Evolutionary conservation across 2,113 vertebrate genomes (phyloP).

Genomic region (Xenopus borealis): DNA sequence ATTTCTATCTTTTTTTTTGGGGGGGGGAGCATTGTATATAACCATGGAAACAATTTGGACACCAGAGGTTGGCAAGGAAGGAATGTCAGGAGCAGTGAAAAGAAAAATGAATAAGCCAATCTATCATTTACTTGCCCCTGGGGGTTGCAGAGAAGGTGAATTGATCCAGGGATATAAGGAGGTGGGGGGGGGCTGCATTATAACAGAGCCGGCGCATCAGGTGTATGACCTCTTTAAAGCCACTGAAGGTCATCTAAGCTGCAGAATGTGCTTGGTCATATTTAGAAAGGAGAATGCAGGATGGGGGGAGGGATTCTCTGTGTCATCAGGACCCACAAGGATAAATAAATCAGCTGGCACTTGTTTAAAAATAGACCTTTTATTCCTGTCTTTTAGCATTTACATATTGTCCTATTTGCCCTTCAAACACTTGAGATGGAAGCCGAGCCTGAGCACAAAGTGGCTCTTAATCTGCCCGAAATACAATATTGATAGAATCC

Average conservation of each 20-base stretch:
- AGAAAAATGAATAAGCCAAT: neutral
- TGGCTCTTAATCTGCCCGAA: no score
- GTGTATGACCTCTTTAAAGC: neutral
- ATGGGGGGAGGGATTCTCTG: neutral
- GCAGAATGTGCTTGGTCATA: conserved; percentile 3
- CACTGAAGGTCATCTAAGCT: conserved; percentile 17
- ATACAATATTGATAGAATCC: no score
- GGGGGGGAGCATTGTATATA: no score
- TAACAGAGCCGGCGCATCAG: conserved; percentile 18
- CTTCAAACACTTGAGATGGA: conserved; percentile 1
- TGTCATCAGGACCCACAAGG: conserved; percentile 25
- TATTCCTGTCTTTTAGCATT: conserved; percentile 14
- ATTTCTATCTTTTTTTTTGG: no score
- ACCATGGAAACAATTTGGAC: no score
- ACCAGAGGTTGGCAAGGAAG: no score
- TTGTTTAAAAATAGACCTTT: conserved; percentile 36
- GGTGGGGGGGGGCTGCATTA: neutral
- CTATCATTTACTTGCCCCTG: neutral
- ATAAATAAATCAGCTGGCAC: conserved; percentile 17
- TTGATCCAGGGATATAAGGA: conserved; percentile 5
- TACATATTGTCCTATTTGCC: neutral
- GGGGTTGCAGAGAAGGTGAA: conserved; percentile 16
- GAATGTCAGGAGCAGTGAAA: neutral
- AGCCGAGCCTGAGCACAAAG: neutral
- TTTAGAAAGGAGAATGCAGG: conserved; percentile 23